Evolutionary conservation across 2,113 vertebrate species (phyloP), one percentile per base, ranked within the genome.

Genomic region (Columba janthina): DNA sequence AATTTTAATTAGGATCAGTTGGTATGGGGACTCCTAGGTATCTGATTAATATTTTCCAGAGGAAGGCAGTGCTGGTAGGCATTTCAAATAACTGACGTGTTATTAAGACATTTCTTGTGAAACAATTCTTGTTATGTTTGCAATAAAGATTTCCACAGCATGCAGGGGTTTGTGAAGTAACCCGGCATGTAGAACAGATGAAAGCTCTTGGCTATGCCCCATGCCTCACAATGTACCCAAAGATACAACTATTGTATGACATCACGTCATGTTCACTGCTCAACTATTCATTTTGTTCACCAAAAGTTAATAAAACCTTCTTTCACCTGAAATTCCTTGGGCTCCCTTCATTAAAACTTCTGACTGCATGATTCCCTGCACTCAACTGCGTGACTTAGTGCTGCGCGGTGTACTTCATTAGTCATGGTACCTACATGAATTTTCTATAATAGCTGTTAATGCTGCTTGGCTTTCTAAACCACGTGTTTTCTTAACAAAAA

Each of bases 351-450:
- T 95, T 92, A 95, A 96, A 97, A 96, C 90, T 95, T 85, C 69
- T 86, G 36, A 74, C 53, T 94, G 93, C 60, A 61, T 8, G 89
- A 95, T 89, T 97, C 85, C 70, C 71, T 85, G 76, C 73, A 78
- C 70, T 93, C 86, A 77, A 69, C 66, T 53, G 79, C 15, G 48
- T 91, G 82, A 94, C 95, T 95, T 85, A 72, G 87, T 70, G 65
- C 85, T 85, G 91, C 8, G 5, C 40, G 4, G 64, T 65, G 73
- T 66, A 96, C 94, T 96, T 97, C 94, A 96, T 96, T 94, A 97
- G 97, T 91, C 74, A 96, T 67, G 90, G 95, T 81, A 94, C 92
- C 85, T 65, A 79, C 92, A 96, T 94, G 89, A 91, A 87, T 97
- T 97, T 97, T 95, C 96, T 90, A 5, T 67, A 96, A 92, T 72